Conservation (phyloP, 2,888 invertebrate genomes). For the Stenchaetothrips biformis region DNA sequence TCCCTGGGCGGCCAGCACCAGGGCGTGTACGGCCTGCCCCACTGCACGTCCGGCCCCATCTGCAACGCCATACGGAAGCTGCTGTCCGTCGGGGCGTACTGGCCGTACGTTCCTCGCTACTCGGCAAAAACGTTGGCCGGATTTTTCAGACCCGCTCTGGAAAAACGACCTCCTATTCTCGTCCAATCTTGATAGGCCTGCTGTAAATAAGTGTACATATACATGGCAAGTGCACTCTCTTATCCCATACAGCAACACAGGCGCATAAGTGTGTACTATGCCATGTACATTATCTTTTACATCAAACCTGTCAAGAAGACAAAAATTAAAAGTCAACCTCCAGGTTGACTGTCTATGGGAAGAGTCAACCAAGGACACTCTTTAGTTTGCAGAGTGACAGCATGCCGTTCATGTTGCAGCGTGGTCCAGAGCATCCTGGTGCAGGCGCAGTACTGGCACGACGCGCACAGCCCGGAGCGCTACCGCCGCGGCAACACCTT, state of each 20-base stretch:
- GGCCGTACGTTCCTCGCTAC: constrained; percentile 51
- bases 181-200: too few relatives aligned
- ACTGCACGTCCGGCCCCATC: constrained; percentile 56
- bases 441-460: constrained; percentile 99
- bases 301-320: background rate
- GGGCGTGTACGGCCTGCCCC: constrained; percentile 88
- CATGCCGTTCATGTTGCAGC: constrained; percentile 49
- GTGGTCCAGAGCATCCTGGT: constrained; percentile 71
- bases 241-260: background rate
- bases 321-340: background rate
- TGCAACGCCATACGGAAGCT: constrained; percentile 80
- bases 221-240: too few relatives aligned
- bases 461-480: constrained; percentile 75
- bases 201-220: too few relatives aligned
- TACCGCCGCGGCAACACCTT: constrained; percentile 78
- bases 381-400: too few relatives aligned
- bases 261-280: background rate
- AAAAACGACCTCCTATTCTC: too few relatives aligned
- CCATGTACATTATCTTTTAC: background rate
- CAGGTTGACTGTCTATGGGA: too few relatives aligned
- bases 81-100: constrained; percentile 80
- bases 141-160: too few relatives aligned
- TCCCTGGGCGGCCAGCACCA: constrained; percentile 96
- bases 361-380: too few relatives aligned
- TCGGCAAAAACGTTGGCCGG: too few relatives aligned